Conservation (phyloP, 2,113 vertebrate genomes). For the Tychaedon coryphoeus region DNA sequence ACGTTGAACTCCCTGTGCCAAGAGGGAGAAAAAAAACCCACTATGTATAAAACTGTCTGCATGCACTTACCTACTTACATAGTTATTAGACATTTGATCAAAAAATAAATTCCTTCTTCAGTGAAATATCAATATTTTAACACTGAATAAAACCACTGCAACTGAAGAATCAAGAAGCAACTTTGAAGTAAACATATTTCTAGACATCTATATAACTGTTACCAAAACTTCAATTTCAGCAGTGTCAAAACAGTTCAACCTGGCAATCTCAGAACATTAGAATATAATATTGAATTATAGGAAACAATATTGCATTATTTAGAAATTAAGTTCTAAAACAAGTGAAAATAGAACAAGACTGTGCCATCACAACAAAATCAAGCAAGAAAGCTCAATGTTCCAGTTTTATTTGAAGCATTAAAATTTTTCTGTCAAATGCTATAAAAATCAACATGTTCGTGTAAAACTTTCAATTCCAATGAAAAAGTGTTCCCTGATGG, state of each 20-base stretch:
- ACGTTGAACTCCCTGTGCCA: not conserved
- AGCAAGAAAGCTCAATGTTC: not conserved
- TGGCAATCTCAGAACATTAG: not conserved
- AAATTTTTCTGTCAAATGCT: conserved; percentile 10
- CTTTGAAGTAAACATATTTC: not conserved
- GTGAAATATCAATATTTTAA: not conserved
- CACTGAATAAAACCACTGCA: not conserved
- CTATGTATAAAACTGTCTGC: not conserved
- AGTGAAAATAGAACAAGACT: not conserved
- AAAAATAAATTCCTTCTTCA: not conserved
- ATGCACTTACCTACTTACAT: not conserved
- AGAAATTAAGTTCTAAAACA: conserved; percentile 10
- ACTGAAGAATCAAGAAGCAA: not conserved
- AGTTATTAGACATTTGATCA: not conserved
- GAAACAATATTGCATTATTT: not conserved
- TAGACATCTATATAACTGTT: not conserved
- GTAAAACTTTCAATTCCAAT: conserved; percentile 9
- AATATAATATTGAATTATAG: not conserved
- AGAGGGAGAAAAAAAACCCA: accelerated
- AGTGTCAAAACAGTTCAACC: not conserved
- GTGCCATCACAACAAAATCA: not conserved
- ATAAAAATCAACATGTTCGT: not conserved
- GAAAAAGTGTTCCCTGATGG: not conserved
- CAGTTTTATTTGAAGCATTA: not conserved
- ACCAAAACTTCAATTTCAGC: not conserved